Conservation (phyloP, 2,888 invertebrate genomes). For the Unio delphinus region DNA sequence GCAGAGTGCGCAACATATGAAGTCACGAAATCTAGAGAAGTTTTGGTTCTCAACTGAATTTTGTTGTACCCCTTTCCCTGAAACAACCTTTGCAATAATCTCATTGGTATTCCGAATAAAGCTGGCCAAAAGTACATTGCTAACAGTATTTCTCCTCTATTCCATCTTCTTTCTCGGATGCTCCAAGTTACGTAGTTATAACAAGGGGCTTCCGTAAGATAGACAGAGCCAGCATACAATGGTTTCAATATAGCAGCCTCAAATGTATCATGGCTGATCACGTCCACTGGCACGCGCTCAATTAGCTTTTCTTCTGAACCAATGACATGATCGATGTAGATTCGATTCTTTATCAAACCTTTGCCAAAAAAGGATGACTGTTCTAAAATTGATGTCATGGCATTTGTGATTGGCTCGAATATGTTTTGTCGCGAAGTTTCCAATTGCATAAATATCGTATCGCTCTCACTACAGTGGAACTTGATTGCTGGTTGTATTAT, state of each 20-base stretch:
- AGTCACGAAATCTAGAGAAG: conserved; percentile 13
- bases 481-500: conserved; percentile 24
- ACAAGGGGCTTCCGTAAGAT: conserved; percentile 15
- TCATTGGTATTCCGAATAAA: conserved; percentile 11
- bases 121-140: conserved; percentile 12
- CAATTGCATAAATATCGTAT: conserved; percentile 25
- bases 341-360: conserved; percentile 19
- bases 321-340: conserved; percentile 20
- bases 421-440: conserved; percentile 16
- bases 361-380: conserved; percentile 23
- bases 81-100: conserved; percentile 9
- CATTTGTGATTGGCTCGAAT: conserved; percentile 15
- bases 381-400: conserved; percentile 11
- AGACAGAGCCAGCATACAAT: conserved; percentile 11
- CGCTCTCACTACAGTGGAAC: conserved; percentile 6
- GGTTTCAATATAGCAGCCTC: conserved; percentile 26
- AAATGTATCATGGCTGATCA: conserved; percentile 31
- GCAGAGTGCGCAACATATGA: conserved; percentile 18
- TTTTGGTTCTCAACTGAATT: conserved; percentile 10
- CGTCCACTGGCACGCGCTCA: conserved; percentile 25
- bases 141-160: conserved; percentile 20
- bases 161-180: conserved; percentile 23
- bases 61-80: conserved; percentile 8
- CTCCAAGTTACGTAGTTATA: conserved; percentile 26
- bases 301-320: conserved; percentile 12